Evolutionary conservation across 2,888 invertebrate species (phyloP), one percentile per base, ranked within the genome.

Genomic region (Drosophila infuscata): DNA sequence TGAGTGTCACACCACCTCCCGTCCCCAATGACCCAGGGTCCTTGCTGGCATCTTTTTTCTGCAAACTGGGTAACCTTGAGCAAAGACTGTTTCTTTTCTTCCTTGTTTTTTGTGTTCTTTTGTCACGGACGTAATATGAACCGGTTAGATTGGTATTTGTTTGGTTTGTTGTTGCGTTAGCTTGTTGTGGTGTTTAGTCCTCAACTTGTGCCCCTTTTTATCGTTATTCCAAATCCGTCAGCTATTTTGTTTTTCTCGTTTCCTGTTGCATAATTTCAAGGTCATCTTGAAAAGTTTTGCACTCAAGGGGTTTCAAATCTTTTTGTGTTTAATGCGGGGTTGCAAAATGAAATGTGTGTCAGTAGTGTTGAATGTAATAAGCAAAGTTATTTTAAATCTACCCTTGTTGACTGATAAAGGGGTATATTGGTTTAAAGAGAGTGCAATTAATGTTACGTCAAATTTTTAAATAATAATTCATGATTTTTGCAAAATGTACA

Each of bases 41-140:
- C 51, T 64, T 62, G 30, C 6, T 54, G 56, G 73, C 63, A 61
- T 71, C 74, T 54, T 70, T 54, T 70, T 70, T 54, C 29, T 43
- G 57, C 64, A 46, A 70, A 79, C 63, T 80, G 80, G 79, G 77
- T 79, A 79, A 77, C 79, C 79, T 79, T 79, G 79, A 77, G 54
- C n/a, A 12, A 30, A 46, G 2, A 36, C 38, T 35, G 52, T 20
- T n/a, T n/a, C 25, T 33, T 15, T 8, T 52, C 3, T 33, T n/a
- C 8, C 11, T 51, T 51, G 25, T 46, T 60, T 38, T 49, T 29
- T 25, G 58, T 59, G 29, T 20, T 69, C 15, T 29, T 15, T 64
- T n/a, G 11, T 59, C 30, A 52, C 61, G 70, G 60, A 74, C 83
- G 83, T 70, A 82, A 82, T 82, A 82, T 35, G 59, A 87, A 84